A percentile compares a stretch with the other conserved stretches of the same genome.
phyloP scores from a whole-genome alignment of 2,797 vertebrate genomes.

The Alfaro cultratus region DNA sequence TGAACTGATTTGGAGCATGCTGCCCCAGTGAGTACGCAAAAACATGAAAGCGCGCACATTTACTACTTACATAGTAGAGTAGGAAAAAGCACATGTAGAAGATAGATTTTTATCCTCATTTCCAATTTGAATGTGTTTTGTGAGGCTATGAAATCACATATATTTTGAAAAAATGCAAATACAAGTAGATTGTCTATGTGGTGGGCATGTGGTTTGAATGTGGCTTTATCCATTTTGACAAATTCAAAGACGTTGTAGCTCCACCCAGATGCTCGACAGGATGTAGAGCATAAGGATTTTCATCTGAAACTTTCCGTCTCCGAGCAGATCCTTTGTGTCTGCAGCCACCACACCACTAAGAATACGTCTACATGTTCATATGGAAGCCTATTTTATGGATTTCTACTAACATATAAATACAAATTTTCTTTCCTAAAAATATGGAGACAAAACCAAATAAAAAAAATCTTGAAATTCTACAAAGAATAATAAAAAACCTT shows the following conservation, averaged over 20 bases:
- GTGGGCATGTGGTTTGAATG: not conserved
- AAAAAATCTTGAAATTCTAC: not conserved
- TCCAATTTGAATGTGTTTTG: slow-evolving; percentile 31
- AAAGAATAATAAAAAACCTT: not conserved
- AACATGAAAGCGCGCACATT: slow-evolving; percentile 19
- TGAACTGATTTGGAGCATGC: slow-evolving; percentile 49
- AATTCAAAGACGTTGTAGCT: slow-evolving; percentile 42
- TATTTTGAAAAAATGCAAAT: not conserved
- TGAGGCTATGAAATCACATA: not conserved
- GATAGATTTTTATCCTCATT: slow-evolving; percentile 31
- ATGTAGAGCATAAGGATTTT: slow-evolving; percentile 69
- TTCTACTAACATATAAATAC: not conserved
- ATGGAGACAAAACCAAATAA: not conserved
- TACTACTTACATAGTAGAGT: not conserved
- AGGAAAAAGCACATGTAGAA: not conserved
- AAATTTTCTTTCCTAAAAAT: not conserved
- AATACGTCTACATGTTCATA: slow-evolving; percentile 25
- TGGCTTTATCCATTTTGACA: slow-evolving; percentile 4
- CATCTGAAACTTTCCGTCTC: slow-evolving; percentile 71
- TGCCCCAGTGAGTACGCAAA: not conserved
- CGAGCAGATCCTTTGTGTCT: slow-evolving; percentile 76
- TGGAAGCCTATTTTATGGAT: slow-evolving; percentile 8
- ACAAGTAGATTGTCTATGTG: not conserved
- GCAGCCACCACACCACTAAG: slow-evolving; percentile 45
- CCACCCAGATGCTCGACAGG: slow-evolving; percentile 58